Conservation (phyloP, 2,797 vertebrate species). For the Simalia tracyae region DNA sequence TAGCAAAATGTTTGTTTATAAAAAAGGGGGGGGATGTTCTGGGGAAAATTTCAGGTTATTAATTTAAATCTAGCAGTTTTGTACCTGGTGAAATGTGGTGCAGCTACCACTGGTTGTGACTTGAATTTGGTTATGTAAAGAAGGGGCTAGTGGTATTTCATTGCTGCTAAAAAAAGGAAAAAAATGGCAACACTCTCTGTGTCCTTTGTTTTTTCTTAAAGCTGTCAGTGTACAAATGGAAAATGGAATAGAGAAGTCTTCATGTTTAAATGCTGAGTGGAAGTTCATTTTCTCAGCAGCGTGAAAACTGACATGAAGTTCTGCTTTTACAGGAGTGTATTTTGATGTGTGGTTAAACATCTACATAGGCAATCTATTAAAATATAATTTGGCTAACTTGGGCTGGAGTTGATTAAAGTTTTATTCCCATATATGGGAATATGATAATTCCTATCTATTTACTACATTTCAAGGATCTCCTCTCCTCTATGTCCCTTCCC, state of each 20-base stretch:
- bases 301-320: constrained; percentile 88
- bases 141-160: constrained; percentile 82
- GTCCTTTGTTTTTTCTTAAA: constrained; percentile 79
- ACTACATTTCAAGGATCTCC: constrained; percentile 49
- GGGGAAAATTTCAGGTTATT: constrained; percentile 78
- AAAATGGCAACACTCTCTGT: constrained; percentile 81
- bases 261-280: constrained; percentile 84
- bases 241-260: constrained; percentile 82
- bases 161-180: constrained; percentile 79
- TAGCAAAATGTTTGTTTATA: constrained; percentile 88
- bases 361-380: constrained; percentile 93
- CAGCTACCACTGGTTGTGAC: constrained; percentile 81
- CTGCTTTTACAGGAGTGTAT: constrained; percentile 84
- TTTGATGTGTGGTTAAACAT: constrained; percentile 87
- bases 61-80: constrained; percentile 83
- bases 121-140: constrained; percentile 80
- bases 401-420: constrained; percentile 60
- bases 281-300: constrained; percentile 82
- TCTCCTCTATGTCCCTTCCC: constrained; percentile 48
- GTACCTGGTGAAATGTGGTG: constrained; percentile 80
- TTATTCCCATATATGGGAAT: constrained; percentile 55
- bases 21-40: constrained; percentile 74
- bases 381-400: constrained; percentile 79
- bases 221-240: constrained; percentile 83
- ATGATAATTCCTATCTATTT: constrained; percentile 19